A percentile compares a stretch with the other conserved stretches of the same genome.
phyloP scores from a whole-genome alignment of 2,888 invertebrate genomes.

The Graphium colonna region DNA sequence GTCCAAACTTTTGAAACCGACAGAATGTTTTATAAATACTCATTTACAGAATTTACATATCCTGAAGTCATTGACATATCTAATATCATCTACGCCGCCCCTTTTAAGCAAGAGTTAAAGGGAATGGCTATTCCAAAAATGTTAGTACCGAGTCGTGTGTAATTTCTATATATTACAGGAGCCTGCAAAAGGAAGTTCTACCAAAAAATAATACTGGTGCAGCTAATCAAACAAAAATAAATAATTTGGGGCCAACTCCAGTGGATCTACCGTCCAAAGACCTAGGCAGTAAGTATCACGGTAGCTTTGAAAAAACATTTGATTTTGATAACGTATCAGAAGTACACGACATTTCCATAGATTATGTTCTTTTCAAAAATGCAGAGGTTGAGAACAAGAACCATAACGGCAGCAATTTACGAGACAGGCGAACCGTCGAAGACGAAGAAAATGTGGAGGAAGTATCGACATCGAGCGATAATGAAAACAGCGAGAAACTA shows the following conservation, averaged over 20 bases:
- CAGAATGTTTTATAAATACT: too few relatives aligned
- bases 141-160: not conserved
- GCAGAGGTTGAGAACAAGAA: not conserved
- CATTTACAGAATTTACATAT: too few relatives aligned
- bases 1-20: too few relatives aligned
- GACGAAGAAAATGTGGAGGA: constrained; percentile 22
- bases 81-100: too few relatives aligned
- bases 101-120: too few relatives aligned
- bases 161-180: constrained; percentile 14
- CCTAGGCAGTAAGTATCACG: constrained; percentile 9
- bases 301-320: not conserved
- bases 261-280: not conserved
- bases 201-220: not conserved
- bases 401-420: not conserved
- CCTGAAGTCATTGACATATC: too few relatives aligned
- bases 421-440: constrained; percentile 11
- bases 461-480: not conserved
- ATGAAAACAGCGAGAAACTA: not conserved
- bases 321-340: not conserved
- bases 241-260: constrained; percentile 4
- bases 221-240: not conserved
- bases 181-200: constrained; percentile 9
- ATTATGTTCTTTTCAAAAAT: not conserved
- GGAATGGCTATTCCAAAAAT: too few relatives aligned
- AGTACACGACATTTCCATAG: not conserved